A percentile compares a stretch with the other conserved stretches of the same genome.
Conservation (phyloP, 2,888 invertebrate genomes). For the Chymomyza amoena region DNA sequence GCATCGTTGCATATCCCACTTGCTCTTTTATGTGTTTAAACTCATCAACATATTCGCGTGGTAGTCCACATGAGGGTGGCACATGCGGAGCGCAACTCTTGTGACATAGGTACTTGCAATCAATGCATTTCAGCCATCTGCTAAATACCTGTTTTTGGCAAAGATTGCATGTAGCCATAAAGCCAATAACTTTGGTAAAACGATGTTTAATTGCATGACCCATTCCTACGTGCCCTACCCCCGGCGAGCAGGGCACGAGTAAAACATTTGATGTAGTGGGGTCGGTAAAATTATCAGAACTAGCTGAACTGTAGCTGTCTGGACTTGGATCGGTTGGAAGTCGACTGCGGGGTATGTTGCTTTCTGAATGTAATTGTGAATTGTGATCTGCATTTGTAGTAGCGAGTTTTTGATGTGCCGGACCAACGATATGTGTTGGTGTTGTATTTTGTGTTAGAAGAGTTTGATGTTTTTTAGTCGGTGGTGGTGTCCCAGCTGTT, state of each 20-base stretch:
- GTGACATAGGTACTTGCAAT: conserved; percentile 90
- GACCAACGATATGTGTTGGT: conserved; percentile 45
- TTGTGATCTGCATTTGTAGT: conserved; percentile 86
- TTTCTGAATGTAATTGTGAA: conserved; percentile 24
- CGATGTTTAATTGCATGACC: conserved; percentile 94
- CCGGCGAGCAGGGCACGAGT: conserved; percentile 83
- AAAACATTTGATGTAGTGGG: conserved; percentile 72
- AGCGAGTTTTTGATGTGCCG: conserved; percentile 27
- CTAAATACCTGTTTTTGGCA: conserved; percentile 94
- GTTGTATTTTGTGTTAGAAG: conserved; percentile 77
- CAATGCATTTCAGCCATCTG: conserved; percentile 90
- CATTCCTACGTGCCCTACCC: conserved; percentile 90
- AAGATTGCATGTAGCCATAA: conserved; percentile 93
- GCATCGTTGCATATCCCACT: conserved; percentile 40
- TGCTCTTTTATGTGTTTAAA: conserved; percentile 85
- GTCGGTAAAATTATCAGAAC: conserved; percentile 74
- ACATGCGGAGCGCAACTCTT: conserved; percentile 94
- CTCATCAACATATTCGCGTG: conserved; percentile 89
- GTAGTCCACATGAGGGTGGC: conserved; percentile 94
- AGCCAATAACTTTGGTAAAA: conserved; percentile 92
- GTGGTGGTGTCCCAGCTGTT: conserved; percentile 84
- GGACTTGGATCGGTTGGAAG: conserved; percentile 79
- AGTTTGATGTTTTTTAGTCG: conserved; percentile 86
- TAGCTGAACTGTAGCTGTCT: conserved; percentile 75
- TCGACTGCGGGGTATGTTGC: conserved; percentile 63